Evolutionary conservation across 2,113 vertebrate genomes (phyloP), one percentile per base, ranked within the genome.

Genomic region (Machaerirhynchus nigripectus): DNA sequence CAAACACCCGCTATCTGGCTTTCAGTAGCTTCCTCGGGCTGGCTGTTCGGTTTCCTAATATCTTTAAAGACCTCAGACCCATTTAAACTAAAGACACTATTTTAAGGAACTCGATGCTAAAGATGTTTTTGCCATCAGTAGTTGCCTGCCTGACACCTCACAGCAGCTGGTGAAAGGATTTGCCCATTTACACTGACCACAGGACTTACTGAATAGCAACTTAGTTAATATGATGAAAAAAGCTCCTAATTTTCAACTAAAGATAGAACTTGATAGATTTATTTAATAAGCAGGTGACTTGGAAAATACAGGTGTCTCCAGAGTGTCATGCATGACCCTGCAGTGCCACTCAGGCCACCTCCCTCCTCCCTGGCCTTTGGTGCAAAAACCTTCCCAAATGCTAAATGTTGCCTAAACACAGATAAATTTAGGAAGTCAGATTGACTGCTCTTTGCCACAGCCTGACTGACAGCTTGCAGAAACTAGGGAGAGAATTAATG

Each of bases 211-310:
- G 11, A 70, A 78, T 0, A 71, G 24, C 2, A 3, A 28, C 20
- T 50, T 60, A 15, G 10, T 64, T 24, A 56, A 22, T 7, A 26
- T 1, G 6, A n/a, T 4, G 11, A 22, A 67, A 44, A 95, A 21
- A 68, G 9, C 10, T 42, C 14, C 28, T 53, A 9, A 73, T 65
- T n/a, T 91, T 52, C 35, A 61, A 63, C 24, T 23, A 6, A n/a
- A 55, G 35, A 30, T 33, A 60, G 40, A 75, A 44, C 52, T 57
- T 27, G 84, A 95, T 53, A 78, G 68, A 86, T 85, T 95, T 92
- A 90, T 84, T 96, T 59, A 96, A 92, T 78, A 95, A 96, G 80
- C 35, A 92, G 75, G 68, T 94, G 89, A 23, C 56, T 92, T 92
- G 71, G 89, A 93, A 96, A 63, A 95, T 56, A 78, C 69, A 84